Conservation (phyloP, 1,140 invertebrate species). For the Leptinotarsa defecta region DNA sequence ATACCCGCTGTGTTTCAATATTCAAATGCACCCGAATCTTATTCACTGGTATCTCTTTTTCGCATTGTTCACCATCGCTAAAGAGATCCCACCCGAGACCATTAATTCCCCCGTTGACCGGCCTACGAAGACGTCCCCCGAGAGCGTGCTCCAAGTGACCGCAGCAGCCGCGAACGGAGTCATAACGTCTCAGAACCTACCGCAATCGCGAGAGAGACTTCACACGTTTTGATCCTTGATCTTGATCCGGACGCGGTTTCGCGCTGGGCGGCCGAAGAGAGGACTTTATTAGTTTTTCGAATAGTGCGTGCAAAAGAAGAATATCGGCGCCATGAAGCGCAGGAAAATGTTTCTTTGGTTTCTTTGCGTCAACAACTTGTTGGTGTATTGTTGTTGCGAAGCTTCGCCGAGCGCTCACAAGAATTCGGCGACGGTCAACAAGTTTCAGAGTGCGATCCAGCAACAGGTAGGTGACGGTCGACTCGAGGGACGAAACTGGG, state of each 20-base stretch:
- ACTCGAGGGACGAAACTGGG: background rate
- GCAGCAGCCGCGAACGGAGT: background rate
- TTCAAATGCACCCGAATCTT: too few relatives aligned
- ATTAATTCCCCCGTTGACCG: background rate
- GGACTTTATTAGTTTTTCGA: too few relatives aligned
- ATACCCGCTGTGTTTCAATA: too few relatives aligned
- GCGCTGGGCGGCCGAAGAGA: background rate
- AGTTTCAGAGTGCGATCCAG: constrained; percentile 35
- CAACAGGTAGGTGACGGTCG: constrained; percentile 35
- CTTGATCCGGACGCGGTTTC: background rate
- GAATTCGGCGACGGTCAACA: constrained; percentile 25
- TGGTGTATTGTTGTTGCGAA: constrained; percentile 27
- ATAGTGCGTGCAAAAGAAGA: background rate
- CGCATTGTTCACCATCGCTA: too few relatives aligned
- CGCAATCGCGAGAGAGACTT: constrained; percentile 11
- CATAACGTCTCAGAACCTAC: constrained; percentile 18
- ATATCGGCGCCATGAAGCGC: constrained; percentile 7
- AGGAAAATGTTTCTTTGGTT: constrained; percentile 18
- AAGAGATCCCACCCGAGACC: background rate
- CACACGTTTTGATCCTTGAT: constrained; percentile 2
- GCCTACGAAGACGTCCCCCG: constrained; percentile 6
- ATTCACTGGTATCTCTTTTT: too few relatives aligned
- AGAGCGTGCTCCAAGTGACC: background rate
- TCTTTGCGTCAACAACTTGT: constrained; percentile 18
- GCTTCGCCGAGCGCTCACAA: constrained; percentile 20